Conservation (phyloP, 2,797 vertebrate species). For the Chaetophractus vellerosus region DNA sequence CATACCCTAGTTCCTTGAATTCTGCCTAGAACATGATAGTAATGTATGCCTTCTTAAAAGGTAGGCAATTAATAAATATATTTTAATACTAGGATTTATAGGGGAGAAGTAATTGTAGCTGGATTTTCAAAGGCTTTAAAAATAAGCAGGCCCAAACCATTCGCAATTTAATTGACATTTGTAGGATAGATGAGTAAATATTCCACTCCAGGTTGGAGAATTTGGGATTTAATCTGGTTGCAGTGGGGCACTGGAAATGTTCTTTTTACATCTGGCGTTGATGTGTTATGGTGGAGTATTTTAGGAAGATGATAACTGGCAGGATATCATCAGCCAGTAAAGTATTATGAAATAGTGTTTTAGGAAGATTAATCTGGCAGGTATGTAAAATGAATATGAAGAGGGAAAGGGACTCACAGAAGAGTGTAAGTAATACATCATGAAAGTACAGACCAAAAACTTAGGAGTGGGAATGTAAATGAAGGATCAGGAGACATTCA, state of each 20-base stretch:
- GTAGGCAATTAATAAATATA: not conserved
- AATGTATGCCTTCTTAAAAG: not conserved
- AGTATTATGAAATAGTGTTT: constrained; percentile 55
- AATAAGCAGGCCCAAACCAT: not conserved
- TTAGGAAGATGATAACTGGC: constrained; percentile 14
- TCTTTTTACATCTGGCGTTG: constrained; percentile 36
- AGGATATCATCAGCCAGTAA: constrained; percentile 39
- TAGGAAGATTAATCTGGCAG: not conserved
- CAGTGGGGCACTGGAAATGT: not conserved
- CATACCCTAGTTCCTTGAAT: not conserved
- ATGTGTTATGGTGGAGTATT: constrained; percentile 31
- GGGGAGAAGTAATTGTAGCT: not conserved
- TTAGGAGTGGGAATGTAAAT: not conserved
- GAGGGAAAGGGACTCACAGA: not conserved
- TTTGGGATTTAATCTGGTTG: constrained; percentile 40
- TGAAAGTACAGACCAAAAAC: not conserved
- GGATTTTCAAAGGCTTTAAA: constrained; percentile 53
- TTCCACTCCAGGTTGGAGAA: constrained; percentile 60
- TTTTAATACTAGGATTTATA: not conserved
- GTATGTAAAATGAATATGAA: not conserved
- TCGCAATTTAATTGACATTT: constrained; percentile 43
- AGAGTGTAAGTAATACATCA: not conserved
- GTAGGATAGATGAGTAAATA: constrained; percentile 47
- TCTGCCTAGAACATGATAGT: not conserved
- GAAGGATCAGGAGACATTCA: not conserved